phyloP scores from a whole-genome alignment of 1,140 invertebrate genomes.

The Ceratosolen fusciceps region DNA sequence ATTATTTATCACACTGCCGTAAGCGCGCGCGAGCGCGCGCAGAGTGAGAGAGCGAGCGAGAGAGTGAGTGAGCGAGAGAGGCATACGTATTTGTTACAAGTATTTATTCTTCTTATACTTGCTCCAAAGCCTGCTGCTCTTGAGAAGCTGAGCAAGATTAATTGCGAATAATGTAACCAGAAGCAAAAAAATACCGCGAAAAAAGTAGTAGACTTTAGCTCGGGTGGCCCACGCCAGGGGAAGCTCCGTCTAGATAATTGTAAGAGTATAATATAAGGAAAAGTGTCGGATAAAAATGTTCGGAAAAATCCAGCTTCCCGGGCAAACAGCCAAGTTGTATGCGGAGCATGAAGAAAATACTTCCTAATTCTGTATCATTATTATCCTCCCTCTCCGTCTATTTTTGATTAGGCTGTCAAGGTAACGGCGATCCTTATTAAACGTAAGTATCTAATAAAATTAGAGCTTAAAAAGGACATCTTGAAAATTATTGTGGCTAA shows the following conservation, averaged over 20 bases:
- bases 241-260: background rate
- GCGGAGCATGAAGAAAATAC: background rate
- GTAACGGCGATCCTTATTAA: background rate
- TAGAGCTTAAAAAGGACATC: too few species aligned
- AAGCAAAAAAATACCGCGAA: background rate
- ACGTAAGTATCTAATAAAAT: too few species aligned
- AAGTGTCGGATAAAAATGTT: background rate
- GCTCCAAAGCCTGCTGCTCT: background rate
- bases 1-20: too few species aligned
- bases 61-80: too few species aligned
- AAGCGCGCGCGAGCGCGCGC: too few species aligned
- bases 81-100: too few species aligned
- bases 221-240: background rate
- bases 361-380: background rate
- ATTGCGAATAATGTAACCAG: background rate
- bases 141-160: background rate
- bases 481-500: too few species aligned
- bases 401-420: background rate
- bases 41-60: too few species aligned
- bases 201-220: background rate
- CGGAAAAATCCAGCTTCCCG: background rate
- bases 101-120: background rate
- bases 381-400: background rate
- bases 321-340: background rate
- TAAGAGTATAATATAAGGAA: background rate